These are phyloP conservation scores for Eleginops maclovinus DNA, from an alignment of 2,113 vertebrate species.

Conservation along the genomic window DNA sequence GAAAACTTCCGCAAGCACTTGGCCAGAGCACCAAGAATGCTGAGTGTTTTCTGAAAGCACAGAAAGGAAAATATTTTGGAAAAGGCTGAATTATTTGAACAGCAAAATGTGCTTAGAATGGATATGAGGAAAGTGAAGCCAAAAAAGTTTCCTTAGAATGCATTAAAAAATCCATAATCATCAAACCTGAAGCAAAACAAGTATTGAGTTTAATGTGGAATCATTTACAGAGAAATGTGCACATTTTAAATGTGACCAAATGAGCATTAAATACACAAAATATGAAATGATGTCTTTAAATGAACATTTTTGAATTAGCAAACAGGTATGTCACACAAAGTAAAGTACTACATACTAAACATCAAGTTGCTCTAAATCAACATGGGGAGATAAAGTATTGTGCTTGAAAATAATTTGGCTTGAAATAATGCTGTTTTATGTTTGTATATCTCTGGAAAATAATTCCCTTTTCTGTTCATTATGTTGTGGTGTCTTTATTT, in stretches of 20 bases:
- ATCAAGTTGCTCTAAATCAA: not conserved
- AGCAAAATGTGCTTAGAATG: not conserved
- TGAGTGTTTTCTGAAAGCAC: not conserved
- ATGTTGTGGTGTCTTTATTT: not conserved
- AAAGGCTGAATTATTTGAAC: not conserved
- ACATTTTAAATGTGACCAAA: not conserved
- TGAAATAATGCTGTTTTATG: not conserved
- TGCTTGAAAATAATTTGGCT: not conserved
- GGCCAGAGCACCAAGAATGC: not conserved
- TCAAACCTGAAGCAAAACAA: not conserved
- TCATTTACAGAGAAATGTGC: not conserved
- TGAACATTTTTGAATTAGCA: not conserved
- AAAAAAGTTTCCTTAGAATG: not conserved
- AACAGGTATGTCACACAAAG: not conserved
- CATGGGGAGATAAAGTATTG: no score
- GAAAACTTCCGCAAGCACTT: not conserved
- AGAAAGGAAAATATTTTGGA: not conserved
- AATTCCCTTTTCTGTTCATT: not conserved
- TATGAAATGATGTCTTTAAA: not conserved
- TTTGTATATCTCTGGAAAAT: not conserved
- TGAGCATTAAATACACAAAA: not conserved
- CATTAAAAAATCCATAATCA: not conserved
- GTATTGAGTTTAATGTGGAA: not conserved
- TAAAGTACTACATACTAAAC: not conserved
- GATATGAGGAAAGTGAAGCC: not conserved